phyloP scores from a whole-genome alignment of 2,888 invertebrate genomes.

The Trichogramma evanescens region DNA sequence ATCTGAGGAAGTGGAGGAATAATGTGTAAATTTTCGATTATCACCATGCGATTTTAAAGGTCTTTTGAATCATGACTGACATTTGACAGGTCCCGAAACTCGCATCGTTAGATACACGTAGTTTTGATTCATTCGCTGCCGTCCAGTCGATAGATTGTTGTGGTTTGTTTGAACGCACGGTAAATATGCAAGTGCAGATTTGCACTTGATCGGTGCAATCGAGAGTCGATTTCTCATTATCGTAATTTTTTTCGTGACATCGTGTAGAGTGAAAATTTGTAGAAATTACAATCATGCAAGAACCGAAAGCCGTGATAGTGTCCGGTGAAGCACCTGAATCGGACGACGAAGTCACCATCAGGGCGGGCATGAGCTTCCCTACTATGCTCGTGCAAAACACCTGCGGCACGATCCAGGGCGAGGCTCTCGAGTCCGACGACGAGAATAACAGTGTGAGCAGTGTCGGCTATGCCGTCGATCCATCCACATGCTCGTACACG shows the following conservation, averaged over 20 bases:
- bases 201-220: neutral
- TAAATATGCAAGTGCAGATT: neutral
- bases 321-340: slow-evolving; percentile 45
- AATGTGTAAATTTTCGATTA: no score
- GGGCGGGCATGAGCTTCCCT: slow-evolving; percentile 34
- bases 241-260: neutral
- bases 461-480: slow-evolving; percentile 38
- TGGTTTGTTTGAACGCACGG: no score
- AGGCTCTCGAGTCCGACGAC: slow-evolving; percentile 44
- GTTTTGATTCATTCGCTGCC: slow-evolving; percentile 9
- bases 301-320: slow-evolving; percentile 41
- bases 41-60: no score
- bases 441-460: slow-evolving; percentile 37
- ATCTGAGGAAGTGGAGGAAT: no score
- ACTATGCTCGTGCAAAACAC: slow-evolving; percentile 31
- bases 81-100: no score
- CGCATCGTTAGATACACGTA: slow-evolving; percentile 2
- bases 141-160: neutral
- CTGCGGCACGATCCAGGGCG: slow-evolving; percentile 42
- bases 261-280: neutral
- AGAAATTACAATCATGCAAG: slow-evolving; percentile 28
- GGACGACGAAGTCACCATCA: slow-evolving; percentile 39
- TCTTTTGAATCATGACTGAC: no score
- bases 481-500: slow-evolving; percentile 36
- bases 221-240: neutral